Base-by-base conservation (phyloP, 2,888 invertebrate genomes). In the Drosophila hamatofila region DNA sequence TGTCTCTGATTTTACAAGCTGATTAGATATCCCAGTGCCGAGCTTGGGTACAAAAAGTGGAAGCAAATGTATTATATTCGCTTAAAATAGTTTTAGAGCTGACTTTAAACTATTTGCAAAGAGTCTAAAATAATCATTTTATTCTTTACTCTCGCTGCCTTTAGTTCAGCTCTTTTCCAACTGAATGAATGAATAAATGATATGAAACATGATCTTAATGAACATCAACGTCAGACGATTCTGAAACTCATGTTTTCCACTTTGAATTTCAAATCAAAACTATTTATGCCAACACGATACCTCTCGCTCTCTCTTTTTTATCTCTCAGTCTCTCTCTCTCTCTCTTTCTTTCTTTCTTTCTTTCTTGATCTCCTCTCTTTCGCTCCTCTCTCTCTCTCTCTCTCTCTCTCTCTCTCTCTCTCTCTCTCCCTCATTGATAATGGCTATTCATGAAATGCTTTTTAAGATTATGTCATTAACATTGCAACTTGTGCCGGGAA, bases 401-500 rank as follows among this genome's bases (percentile, higher is more conserved):
- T 30, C 12, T 18, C 30, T 49, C 21, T 14, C 21, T 12, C 9
- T 35, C 16, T 52, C n/a, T 37, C 11, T 37, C 23, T 21, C 21
- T 21, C 35, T 23, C 25, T 12, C 12, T 2, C n/a, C n/a, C 0
- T 23, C 37, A 2, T 6, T 11, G 30, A 51, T 30, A 67, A 68
- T 75, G 78, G 68, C 80, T 78, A 83, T 86, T 89, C 78, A 89
- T 89, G 72, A 82, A 84, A 76, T 73, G 72, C 80, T 80, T 78
- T 82, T 76, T 71, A 76, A 76, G 88, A 85, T 85, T 85, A 85
- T 85, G 85, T 89, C 89, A 85, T 85, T 85, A 85, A 85, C 85
- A 85, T 85, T 85, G 83, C 86, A 68, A 78, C 78, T 81, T 70
- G 88, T 66, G 81, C 69, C 63, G 46, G n/a, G 75, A 75, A 82